These are phyloP conservation scores for Mus minutoides DNA, from an alignment of 2,797 vertebrate species.

Conservation along the genomic window DNA sequence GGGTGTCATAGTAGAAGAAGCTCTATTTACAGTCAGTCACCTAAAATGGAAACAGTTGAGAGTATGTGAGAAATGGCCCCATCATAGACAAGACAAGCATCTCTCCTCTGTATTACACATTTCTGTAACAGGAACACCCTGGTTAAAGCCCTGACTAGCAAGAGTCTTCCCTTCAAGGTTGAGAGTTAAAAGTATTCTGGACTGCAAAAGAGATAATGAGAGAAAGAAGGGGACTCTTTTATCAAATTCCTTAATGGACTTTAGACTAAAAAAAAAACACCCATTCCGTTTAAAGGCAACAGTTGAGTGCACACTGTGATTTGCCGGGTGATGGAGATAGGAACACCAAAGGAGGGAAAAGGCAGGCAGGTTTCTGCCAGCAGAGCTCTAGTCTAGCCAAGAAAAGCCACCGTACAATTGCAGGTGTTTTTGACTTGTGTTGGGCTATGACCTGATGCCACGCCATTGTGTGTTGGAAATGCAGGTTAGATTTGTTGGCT, in stretches of 20 bases:
- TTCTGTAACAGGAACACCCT: neutral
- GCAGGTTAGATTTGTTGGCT: neutral
- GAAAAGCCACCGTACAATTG: neutral
- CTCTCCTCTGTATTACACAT: neutral
- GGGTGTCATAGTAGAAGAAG: neutral
- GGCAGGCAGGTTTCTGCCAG: neutral
- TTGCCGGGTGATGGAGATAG: neutral
- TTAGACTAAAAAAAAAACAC: neutral
- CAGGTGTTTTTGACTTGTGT: too few relatives aligned
- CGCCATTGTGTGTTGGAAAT: neutral
- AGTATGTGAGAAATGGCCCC: neutral
- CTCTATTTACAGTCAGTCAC: neutral
- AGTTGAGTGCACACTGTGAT: neutral
- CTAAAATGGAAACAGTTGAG: neutral
- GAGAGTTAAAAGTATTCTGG: constrained; percentile 3
- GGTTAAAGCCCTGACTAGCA: neutral
- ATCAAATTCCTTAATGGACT: constrained; percentile 29
- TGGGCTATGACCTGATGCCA: neutral
- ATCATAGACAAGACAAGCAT: too few relatives aligned
- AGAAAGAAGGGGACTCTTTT: neutral
- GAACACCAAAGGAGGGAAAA: neutral
- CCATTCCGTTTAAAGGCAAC: neutral
- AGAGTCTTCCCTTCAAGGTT: neutral
- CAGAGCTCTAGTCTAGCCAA: neutral
- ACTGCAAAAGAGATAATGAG: constrained; percentile 39